These are phyloP conservation scores for Drosophila kuntzei DNA, from an alignment of 2,888 invertebrate genomes.

Conservation along the genomic window DNA sequence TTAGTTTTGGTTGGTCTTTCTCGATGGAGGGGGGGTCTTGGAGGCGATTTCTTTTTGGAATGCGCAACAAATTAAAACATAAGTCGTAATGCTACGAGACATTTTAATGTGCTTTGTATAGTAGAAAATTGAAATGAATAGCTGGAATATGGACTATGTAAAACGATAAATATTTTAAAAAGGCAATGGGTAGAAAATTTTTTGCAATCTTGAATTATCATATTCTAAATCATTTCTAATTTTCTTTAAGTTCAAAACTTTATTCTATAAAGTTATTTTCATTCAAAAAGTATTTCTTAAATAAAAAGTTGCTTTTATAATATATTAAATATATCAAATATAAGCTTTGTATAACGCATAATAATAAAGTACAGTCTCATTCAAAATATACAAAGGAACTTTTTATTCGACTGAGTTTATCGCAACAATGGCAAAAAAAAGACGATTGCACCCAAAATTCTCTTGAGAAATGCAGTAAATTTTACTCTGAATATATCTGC, in stretches of 20 bases:
- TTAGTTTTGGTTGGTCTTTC: conserved; percentile 24
- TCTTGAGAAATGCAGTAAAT: conserved; percentile 22
- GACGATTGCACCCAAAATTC: conserved; percentile 7
- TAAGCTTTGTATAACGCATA: background rate
- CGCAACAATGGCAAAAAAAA: background rate
- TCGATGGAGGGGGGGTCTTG: background rate
- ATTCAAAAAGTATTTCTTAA: no score
- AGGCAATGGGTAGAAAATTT: no score
- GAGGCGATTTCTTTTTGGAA: background rate
- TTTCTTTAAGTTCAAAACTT: no score
- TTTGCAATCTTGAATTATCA: no score
- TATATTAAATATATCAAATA: background rate
- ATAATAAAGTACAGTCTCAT: conserved; percentile 12
- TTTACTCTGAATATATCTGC: conserved; percentile 8
- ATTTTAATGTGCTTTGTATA: conserved; percentile 35
- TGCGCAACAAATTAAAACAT: conserved; percentile 31
- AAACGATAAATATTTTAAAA: no score
- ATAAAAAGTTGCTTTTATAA: background rate
- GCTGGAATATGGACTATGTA: no score
- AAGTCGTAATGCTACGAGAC: conserved; percentile 31
- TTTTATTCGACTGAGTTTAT: conserved; percentile 18
- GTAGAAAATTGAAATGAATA: conserved; percentile 9
- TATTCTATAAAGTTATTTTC: no score
- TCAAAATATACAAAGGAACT: background rate
- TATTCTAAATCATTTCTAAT: no score